Evolutionary conservation across 2,797 vertebrate genomes (phyloP).

Genomic region (Malacoctenus gilli): DNA sequence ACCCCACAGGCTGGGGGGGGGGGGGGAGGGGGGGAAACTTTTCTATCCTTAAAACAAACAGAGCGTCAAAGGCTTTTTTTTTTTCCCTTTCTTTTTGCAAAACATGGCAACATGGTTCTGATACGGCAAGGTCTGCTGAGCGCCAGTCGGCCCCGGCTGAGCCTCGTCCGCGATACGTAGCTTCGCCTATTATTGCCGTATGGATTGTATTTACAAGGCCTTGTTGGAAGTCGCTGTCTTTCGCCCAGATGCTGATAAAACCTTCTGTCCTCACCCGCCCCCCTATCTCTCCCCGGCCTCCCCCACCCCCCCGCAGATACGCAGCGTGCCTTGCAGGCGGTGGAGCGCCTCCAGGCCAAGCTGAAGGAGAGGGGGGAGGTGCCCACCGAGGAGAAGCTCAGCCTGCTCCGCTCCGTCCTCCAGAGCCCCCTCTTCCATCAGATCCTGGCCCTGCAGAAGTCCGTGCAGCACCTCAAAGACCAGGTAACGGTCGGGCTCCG

Average conservation of each 20-base stretch:
- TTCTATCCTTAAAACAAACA: slow-evolving; percentile 54
- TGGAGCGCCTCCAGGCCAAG: slow-evolving; percentile 93
- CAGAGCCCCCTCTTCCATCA: slow-evolving; percentile 98
- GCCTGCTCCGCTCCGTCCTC: slow-evolving; percentile 90
- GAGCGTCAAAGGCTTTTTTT: slow-evolving; percentile 42
- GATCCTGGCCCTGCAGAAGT: slow-evolving; percentile 93
- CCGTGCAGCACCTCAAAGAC: slow-evolving; percentile 91
- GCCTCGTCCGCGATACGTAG: slow-evolving; percentile 27
- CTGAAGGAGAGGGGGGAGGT: slow-evolving; percentile 92
- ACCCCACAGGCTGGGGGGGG: slow-evolving; percentile 35
- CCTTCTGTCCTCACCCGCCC: slow-evolving; percentile 42
- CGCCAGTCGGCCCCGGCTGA: slow-evolving; percentile 48
- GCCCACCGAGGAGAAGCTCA: slow-evolving; percentile 92
- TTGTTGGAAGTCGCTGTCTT: slow-evolving; percentile 36
- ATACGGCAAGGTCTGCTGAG: slow-evolving; percentile 49
- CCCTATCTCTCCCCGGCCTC: slow-evolving; percentile 39
- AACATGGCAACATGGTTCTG: slow-evolving; percentile 42
- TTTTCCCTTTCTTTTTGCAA: slow-evolving; percentile 11
- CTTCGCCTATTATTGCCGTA: background rate
- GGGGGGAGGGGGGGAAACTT: slow-evolving; percentile 40
- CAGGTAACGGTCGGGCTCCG: too few relatives aligned
- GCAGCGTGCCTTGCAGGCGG: slow-evolving; percentile 92
- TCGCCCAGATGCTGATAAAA: slow-evolving; percentile 53
- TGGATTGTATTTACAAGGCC: slow-evolving; percentile 28
- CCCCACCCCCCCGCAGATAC: slow-evolving; percentile 82